Conservation (phyloP, 2,113 vertebrate species). For the Neopipo cinnamomea region DNA sequence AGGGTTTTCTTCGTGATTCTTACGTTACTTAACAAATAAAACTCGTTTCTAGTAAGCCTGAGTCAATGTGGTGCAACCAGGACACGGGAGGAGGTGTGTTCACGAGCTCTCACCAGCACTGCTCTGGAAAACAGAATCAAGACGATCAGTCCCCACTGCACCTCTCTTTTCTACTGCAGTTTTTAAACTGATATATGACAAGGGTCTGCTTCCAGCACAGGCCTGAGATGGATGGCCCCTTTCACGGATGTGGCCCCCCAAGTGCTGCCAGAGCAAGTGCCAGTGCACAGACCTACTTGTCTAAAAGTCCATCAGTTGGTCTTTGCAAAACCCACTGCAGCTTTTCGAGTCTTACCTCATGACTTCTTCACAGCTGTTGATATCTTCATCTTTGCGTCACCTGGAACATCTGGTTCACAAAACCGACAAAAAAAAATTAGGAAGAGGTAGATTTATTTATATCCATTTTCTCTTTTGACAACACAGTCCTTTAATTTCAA, state of each 20-base stretch:
- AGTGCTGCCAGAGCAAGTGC: neutral
- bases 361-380: neutral
- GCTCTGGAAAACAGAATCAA: neutral
- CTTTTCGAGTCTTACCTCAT: neutral
- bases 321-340: neutral
- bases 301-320: neutral
- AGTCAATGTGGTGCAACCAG: neutral
- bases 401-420: neutral
- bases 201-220: neutral
- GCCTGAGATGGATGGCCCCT: neutral
- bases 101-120: neutral
- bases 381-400: neutral
- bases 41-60: neutral
- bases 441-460: neutral
- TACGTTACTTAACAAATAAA: neutral
- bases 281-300: neutral
- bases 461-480: neutral
- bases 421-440: neutral
- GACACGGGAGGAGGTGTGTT: neutral
- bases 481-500: neutral
- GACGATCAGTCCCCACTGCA: neutral
- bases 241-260: neutral
- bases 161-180: neutral
- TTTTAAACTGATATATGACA: neutral
- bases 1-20: neutral